Evolutionary conservation across 2,797 vertebrate species (phyloP).

Genomic region (Sebastes vulpes): DNA sequence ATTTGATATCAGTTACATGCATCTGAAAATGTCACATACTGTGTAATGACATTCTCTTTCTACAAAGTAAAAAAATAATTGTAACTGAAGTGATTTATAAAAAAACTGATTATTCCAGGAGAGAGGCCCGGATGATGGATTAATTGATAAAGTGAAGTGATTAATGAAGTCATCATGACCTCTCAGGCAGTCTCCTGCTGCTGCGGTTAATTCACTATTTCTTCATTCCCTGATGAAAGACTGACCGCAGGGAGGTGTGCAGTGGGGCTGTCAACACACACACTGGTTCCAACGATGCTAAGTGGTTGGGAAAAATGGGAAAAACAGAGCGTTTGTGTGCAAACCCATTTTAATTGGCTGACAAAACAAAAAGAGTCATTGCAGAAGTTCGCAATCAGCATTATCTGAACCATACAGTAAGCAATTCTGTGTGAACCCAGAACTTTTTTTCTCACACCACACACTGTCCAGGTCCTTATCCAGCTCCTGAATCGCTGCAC

Average conservation of each 20-base stretch:
- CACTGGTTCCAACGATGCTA: not conserved
- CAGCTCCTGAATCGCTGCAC: conserved; percentile 19
- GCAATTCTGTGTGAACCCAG: conserved; percentile 6
- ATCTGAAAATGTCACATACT: not conserved
- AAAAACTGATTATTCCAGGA: not conserved
- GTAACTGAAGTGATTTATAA: conserved; percentile 7
- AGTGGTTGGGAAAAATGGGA: conserved; percentile 14
- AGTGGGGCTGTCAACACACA: conserved; percentile 13
- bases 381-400: conserved; percentile 25
- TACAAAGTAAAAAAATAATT: conserved; percentile 13
- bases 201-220: conserved; percentile 27
- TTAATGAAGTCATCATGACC: conserved; percentile 21
- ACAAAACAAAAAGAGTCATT: conserved; percentile 15
- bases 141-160: conserved; percentile 27
- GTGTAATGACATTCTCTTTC: not conserved
- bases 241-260: conserved; percentile 9
- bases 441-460: conserved; percentile 3
- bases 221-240: conserved; percentile 1
- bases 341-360: conserved; percentile 37
- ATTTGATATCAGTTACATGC: conserved; percentile 1
- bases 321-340: not conserved
- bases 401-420: conserved; percentile 14
- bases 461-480: not conserved
- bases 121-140: not conserved
- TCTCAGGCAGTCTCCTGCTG: conserved; percentile 9